Evolutionary conservation across 1,140 invertebrate genomes (phyloP), one percentile per base, ranked within the genome.

Genomic region (Brachionus calyciflorus): DNA sequence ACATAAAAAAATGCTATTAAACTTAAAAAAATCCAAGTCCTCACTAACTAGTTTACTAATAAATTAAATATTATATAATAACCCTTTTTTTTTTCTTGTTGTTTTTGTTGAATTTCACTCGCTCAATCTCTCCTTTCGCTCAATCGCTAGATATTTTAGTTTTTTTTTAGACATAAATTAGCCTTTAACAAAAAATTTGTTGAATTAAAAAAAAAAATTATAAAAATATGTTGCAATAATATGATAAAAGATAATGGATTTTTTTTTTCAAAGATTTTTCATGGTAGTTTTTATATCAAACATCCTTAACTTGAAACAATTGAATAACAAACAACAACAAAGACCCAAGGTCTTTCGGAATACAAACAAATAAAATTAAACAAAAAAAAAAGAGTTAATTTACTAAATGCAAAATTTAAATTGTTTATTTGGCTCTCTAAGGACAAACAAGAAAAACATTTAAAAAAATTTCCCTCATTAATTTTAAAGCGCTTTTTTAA

Each of bases 1-100:
- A 60, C 55, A 60, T 60, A 60, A 40, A 60, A 60, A 60, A 60
- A 60, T 60, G 55, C 55, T 60, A 60, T 60, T 60, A 60, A 60
- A 60, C 55, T 30, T 37, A 60, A 60, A 60, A 60, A 60, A 60
- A 60, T 65, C 60, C 60, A 65, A 65, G 40, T 44, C 40, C 60
- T 46, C n/a, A 3, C 44, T 44, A 65, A 65, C 60, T 65, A 44
- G 33, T 44, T 65, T 65, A 44, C 40, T 65, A 44, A 65, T 44
- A 65, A 65, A 65, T 65, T 65, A 65, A 65, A 65, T 65, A 44
- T 44, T 65, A 44, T 65, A 44, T 65, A 65, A 65, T 65, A 44
- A 65, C 40, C 33, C 60, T 14, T 14, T 14, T 14, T 10, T 46
- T 37, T 37, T 37, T n/a, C n/a, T 55, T 55, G 51, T 55, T 55